phyloP scores from a whole-genome alignment of 1,140 invertebrate species.

The Tigriopus japonicus region DNA sequence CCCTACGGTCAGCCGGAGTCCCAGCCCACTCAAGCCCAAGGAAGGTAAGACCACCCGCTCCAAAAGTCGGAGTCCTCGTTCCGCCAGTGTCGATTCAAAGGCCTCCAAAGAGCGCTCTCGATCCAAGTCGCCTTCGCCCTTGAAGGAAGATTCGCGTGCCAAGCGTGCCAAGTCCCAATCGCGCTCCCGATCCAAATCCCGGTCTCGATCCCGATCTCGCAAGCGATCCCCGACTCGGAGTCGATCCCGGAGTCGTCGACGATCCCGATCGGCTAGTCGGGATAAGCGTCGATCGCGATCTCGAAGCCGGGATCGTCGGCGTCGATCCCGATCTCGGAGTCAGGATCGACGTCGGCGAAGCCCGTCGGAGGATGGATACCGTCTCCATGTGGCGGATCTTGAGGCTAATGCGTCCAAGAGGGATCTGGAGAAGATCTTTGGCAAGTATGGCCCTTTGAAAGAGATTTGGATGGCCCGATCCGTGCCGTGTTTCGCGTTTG shows the following conservation, averaged over 20 bases:
- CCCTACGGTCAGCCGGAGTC: too few relatives aligned
- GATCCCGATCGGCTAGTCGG: conserved; percentile 4
- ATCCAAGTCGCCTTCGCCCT: too few relatives aligned
- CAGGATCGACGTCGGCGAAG: conserved; percentile 11
- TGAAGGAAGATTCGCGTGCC: too few relatives aligned
- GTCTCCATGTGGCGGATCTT: conserved; percentile 30
- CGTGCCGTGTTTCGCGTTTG: conserved; percentile 46
- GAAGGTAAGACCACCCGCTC: too few relatives aligned
- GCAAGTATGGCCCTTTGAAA: conserved; percentile 40
- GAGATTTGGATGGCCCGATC: conserved; percentile 52
- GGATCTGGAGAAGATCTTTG: conserved; percentile 40
- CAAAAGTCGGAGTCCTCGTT: too few relatives aligned
- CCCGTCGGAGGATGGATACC: conserved; percentile 23
- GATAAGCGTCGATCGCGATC: conserved; percentile 11
- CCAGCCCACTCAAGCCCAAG: too few relatives aligned
- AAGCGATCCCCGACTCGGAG: conserved; percentile 10
- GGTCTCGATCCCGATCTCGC: conserved; percentile 7
- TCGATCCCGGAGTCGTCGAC: not conserved
- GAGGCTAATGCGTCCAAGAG: conserved; percentile 30
- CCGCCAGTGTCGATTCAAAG: too few relatives aligned
- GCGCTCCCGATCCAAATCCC: conserved; percentile 9
- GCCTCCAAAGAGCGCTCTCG: too few relatives aligned
- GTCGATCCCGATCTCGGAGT: conserved; percentile 9
- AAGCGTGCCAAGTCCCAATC: conserved; percentile 3
- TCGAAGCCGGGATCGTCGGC: not conserved